Conservation (phyloP, 1,140 invertebrate genomes). For the Bombus huntii region DNA sequence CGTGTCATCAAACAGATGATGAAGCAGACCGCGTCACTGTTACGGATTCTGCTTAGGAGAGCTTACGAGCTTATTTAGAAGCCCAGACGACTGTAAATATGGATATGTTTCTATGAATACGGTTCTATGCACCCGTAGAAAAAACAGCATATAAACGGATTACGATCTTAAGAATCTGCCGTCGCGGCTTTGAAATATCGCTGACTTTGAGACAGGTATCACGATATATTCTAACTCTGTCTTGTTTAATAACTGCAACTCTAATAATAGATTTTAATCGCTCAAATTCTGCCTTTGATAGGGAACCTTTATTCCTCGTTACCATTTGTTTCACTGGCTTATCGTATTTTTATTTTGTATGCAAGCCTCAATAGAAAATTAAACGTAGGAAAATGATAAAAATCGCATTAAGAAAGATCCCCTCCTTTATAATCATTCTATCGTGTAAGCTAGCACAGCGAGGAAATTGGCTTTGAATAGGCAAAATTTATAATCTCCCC, state of each 20-base stretch:
- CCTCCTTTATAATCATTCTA: too few relatives aligned
- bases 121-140: constrained; percentile 46
- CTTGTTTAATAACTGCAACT: too few relatives aligned
- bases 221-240: too few relatives aligned
- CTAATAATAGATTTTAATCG: neutral
- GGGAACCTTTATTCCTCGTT: neutral
- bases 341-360: neutral
- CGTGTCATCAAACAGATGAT: constrained; percentile 35
- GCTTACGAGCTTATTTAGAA: constrained; percentile 72
- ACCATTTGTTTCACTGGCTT: neutral
- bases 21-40: constrained; percentile 56
- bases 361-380: neutral
- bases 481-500: neutral
- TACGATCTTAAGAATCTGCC: constrained; percentile 21
- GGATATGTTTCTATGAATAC: neutral
- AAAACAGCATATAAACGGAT: constrained; percentile 35
- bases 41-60: constrained; percentile 74
- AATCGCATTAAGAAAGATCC: too few relatives aligned
- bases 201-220: neutral
- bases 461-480: too few relatives aligned
- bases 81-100: constrained; percentile 30
- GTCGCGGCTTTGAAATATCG: neutral
- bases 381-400: too few relatives aligned
- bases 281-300: neutral
- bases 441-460: too few relatives aligned